phyloP scores from a whole-genome alignment of 1,140 invertebrate genomes.

The Gryllus bimaculatus region DNA sequence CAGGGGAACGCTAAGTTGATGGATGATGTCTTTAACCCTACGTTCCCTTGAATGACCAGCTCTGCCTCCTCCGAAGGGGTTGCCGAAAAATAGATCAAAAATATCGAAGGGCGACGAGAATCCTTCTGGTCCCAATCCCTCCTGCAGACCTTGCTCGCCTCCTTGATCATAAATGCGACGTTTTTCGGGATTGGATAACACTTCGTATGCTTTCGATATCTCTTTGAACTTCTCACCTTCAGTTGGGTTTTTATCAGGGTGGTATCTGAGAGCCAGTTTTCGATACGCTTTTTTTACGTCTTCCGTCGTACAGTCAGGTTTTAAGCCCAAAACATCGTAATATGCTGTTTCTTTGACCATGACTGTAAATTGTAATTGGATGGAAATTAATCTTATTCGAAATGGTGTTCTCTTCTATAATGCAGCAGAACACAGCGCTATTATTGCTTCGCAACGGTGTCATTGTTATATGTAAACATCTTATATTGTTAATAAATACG shows the following conservation, averaged over 20 bases:
- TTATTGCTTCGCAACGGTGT: neutral
- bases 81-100: neutral
- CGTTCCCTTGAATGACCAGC: neutral
- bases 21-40: neutral
- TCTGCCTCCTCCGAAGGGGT: neutral
- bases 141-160: slow-evolving; percentile 94
- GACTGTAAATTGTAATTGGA: neutral
- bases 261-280: slow-evolving; percentile 94
- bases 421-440: neutral
- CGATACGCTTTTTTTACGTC: slow-evolving; percentile 97
- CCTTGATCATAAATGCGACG: slow-evolving; percentile 90
- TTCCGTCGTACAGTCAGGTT: slow-evolving; percentile 61
- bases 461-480: neutral
- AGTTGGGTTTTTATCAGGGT: slow-evolving; percentile 96
- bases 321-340: slow-evolving; percentile 17
- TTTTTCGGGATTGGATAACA: slow-evolving; percentile 91
- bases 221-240: slow-evolving; percentile 98
- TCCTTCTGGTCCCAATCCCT: slow-evolving; percentile 29
- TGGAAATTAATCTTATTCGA: neutral
- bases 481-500: neutral
- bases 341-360: neutral
- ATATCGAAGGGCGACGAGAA: neutral
- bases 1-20: neutral
- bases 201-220: slow-evolving; percentile 96
- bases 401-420: neutral